Conservation (phyloP, 2,113 vertebrate species). For the Fukomys damarensis region DNA sequence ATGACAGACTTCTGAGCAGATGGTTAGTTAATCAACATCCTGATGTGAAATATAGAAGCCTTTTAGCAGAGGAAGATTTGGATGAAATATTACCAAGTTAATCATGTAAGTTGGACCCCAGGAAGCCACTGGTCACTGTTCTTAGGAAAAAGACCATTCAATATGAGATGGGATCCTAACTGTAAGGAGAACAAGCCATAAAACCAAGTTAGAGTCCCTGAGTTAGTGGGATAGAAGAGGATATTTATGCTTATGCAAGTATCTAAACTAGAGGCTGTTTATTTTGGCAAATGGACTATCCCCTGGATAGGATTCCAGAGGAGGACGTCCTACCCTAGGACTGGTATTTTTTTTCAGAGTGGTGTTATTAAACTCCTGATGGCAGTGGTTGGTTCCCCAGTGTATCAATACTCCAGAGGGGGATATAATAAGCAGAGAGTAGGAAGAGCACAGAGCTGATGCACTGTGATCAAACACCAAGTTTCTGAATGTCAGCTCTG, state of each 20-base stretch:
- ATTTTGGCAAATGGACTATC: background rate
- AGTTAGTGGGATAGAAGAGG: background rate
- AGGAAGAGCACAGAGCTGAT: background rate
- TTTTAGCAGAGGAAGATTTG: conserved; percentile 81
- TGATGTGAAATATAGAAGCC: conserved; percentile 84
- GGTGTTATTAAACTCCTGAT: background rate
- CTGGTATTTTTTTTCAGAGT: background rate
- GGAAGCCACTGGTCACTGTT: conserved; percentile 60
- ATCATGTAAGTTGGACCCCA: conserved; percentile 67
- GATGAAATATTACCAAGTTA: conserved; percentile 83
- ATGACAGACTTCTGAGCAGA: conserved; percentile 88
- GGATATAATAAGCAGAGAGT: background rate
- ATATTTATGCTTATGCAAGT: background rate
- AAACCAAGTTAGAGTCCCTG: background rate
- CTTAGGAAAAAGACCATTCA: conserved; percentile 7
- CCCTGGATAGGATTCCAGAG: background rate
- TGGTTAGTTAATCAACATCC: conserved; percentile 88
- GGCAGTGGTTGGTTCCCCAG: background rate
- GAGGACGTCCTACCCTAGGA: background rate
- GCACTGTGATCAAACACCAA: background rate
- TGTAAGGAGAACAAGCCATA: background rate
- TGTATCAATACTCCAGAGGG: background rate
- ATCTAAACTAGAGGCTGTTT: background rate
- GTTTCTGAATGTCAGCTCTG: background rate
- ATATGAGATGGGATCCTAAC: background rate